phyloP scores from a whole-genome alignment of 2,113 vertebrate genomes.

The Oreochromis niloticus region DNA sequence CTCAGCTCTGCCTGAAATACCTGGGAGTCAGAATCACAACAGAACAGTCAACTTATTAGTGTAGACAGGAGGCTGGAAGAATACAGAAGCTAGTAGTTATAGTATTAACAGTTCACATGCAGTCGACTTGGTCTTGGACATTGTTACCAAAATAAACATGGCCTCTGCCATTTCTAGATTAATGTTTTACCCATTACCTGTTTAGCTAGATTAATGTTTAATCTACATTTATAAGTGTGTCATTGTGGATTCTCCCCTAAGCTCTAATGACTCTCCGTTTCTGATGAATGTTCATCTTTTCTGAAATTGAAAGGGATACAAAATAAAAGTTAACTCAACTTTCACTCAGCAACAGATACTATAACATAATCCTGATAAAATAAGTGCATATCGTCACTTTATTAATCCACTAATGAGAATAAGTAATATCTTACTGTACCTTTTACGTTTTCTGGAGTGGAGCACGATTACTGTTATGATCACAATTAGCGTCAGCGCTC shows the following conservation, averaged over 20 bases:
- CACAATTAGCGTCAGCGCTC: conserved; percentile 4
- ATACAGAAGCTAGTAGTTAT: background rate
- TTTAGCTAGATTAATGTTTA: background rate
- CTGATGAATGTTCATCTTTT: background rate
- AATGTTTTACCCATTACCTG: background rate
- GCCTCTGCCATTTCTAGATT: background rate
- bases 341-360: background rate
- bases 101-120: background rate
- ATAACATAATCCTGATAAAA: background rate
- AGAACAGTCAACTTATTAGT: background rate
- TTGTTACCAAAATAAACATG: background rate
- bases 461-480: conserved; percentile 29
- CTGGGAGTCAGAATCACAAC: background rate
- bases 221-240: background rate
- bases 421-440: background rate
- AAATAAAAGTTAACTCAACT: background rate
- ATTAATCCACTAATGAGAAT: background rate
- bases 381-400: background rate
- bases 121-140: background rate
- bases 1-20: background rate
- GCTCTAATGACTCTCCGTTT: fast-evolving
- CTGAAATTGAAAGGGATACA: conserved; percentile 19
- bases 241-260: background rate
- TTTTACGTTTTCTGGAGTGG: conserved; percentile 32
- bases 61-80: background rate